phyloP scores from a whole-genome alignment of 2,888 invertebrate genomes.

The Tortricodes alternella region DNA sequence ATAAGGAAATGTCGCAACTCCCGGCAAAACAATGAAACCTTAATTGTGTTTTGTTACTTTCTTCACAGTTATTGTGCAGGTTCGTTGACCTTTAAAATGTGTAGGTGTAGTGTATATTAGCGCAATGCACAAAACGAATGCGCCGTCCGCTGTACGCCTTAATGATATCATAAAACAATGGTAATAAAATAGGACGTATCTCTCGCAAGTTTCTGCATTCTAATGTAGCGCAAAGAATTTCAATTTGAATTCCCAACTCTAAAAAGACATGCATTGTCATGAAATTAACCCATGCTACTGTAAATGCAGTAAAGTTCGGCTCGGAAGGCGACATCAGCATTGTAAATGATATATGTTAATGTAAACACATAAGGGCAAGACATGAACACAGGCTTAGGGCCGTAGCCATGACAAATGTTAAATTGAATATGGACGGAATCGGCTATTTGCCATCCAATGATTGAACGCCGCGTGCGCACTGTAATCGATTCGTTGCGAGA shows the following conservation, averaged over 20 bases:
- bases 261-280: too few species aligned
- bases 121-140: slow-evolving; percentile 30
- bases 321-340: slow-evolving; percentile 24
- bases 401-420: slow-evolving; percentile 65
- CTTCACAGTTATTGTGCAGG: slow-evolving; percentile 54
- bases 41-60: slow-evolving; percentile 68
- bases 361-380: slow-evolving; percentile 58
- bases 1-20: slow-evolving; percentile 71
- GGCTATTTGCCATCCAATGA: slow-evolving; percentile 61
- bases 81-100: slow-evolving; percentile 54
- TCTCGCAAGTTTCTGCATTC: not conserved
- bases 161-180: slow-evolving; percentile 17
- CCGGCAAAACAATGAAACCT: slow-evolving; percentile 70
- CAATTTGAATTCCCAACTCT: too few species aligned
- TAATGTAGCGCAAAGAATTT: not conserved
- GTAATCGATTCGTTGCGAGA: slow-evolving; percentile 61
- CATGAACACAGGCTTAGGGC: slow-evolving; percentile 54
- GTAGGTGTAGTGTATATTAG: slow-evolving; percentile 54
- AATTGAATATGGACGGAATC: slow-evolving; percentile 64
- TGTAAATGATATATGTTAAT: slow-evolving; percentile 63
- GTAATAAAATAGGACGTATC: slow-evolving; percentile 7
- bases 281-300: not conserved
- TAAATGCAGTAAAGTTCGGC: not conserved
- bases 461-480: slow-evolving; percentile 47
- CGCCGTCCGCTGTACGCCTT: not conserved